phyloP scores from a whole-genome alignment of 2,113 vertebrate species.

The Tamias sibiricus region DNA sequence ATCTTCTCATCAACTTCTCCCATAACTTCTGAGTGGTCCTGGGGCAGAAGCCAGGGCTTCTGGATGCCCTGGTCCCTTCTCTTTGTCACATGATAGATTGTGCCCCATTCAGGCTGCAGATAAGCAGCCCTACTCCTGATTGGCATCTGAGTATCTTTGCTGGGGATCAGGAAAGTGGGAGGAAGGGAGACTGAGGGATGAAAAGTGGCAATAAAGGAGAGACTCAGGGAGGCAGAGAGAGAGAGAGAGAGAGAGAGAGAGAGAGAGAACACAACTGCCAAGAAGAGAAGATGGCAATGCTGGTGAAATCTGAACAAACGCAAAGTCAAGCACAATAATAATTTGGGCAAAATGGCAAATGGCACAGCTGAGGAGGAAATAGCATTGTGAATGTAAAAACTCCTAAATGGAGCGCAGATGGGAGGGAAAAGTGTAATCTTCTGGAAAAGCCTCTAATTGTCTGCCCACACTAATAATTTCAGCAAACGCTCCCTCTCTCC shows the following conservation, averaged over 20 bases:
- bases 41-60: background rate
- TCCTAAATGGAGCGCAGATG: slow-evolving; percentile 87
- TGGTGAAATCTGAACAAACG: background rate
- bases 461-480: slow-evolving; percentile 90
- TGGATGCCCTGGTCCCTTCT: background rate
- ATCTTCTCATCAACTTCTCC: background rate
- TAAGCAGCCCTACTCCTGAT: background rate
- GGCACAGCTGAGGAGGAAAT: slow-evolving; percentile 82
- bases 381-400: slow-evolving; percentile 71
- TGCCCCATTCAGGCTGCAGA: background rate
- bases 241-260: background rate
- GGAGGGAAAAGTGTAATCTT: slow-evolving; percentile 91
- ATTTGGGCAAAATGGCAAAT: slow-evolving; percentile 76
- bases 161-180: background rate
- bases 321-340: slow-evolving; percentile 74
- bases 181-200: background rate
- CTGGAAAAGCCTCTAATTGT: slow-evolving; percentile 93
- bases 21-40: background rate
- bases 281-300: background rate
- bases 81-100: too few relatives aligned
- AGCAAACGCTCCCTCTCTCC: slow-evolving; percentile 83
- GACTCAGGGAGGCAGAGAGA: background rate
- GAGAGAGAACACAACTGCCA: background rate
- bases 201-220: background rate
- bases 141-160: background rate